Percentiles rank a stretch among this genome's conserved stretches.
phyloP scores from a whole-genome alignment of 2,888 invertebrate genomes.

The Seira musarum region DNA sequence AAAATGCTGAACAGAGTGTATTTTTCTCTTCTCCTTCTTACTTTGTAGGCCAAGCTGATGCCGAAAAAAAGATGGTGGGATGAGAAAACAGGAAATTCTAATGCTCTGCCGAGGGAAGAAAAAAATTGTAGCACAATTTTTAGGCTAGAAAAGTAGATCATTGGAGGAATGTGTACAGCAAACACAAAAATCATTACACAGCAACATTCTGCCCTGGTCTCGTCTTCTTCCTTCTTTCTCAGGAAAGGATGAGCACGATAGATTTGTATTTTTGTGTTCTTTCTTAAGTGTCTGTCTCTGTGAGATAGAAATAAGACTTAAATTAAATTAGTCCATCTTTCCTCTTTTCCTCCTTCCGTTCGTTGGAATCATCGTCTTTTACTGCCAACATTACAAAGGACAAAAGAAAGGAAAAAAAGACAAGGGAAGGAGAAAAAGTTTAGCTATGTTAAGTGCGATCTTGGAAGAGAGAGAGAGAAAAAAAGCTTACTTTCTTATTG shows the following conservation, averaged over 20 bases:
- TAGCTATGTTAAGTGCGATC: conserved; percentile 22
- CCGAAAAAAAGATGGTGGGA: background rate
- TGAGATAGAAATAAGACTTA: conserved; percentile 56
- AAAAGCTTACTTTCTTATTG: conserved; percentile 29
- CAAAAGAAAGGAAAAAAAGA: conserved; percentile 10
- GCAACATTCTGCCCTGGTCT: conserved; percentile 13
- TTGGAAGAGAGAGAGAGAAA: conserved; percentile 22
- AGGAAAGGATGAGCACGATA: conserved; percentile 36
- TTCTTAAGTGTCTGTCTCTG: conserved; percentile 48
- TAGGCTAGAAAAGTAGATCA: background rate
- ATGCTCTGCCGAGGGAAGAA: background rate
- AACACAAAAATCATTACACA: background rate
- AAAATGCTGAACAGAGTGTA: too few species aligned
- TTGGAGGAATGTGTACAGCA: background rate
- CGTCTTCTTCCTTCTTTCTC: background rate
- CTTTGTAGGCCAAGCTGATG: background rate
- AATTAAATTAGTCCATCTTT: conserved; percentile 60
- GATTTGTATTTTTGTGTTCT: conserved; percentile 50
- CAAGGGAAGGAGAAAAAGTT: conserved; percentile 26
- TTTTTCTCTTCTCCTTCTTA: background rate
- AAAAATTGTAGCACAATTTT: conserved; percentile 11
- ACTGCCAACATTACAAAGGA: conserved; percentile 13
- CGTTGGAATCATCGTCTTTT: conserved; percentile 9
- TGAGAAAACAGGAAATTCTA: background rate
- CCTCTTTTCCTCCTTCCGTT: conserved; percentile 26